Percentiles rank a stretch among this genome's conserved stretches.
phyloP scores from a whole-genome alignment of 1,140 invertebrate genomes.

The Formica exsecta region DNA sequence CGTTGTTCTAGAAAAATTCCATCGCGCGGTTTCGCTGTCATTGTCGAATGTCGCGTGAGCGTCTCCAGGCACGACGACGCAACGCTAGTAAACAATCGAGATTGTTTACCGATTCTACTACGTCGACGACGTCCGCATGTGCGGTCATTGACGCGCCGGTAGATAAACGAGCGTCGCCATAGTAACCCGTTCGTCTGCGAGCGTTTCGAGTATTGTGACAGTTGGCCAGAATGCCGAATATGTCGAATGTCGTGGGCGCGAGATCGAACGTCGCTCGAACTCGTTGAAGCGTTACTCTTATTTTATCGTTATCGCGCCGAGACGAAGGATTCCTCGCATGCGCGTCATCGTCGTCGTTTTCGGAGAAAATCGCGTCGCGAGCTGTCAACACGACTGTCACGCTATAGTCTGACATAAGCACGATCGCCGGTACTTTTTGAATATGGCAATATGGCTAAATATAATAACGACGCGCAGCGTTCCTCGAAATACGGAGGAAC shows the following conservation, averaged over 20 bases:
- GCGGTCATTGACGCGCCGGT: conserved; percentile 60
- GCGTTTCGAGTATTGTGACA: conserved; percentile 53
- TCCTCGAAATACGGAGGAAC: not conserved
- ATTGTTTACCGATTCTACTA: conserved; percentile 54
- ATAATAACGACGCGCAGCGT: not conserved
- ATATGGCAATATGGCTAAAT: not conserved
- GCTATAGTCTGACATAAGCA: not conserved
- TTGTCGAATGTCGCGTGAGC: not conserved
- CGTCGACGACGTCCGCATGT: conserved; percentile 14
- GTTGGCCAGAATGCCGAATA: conserved; percentile 26
- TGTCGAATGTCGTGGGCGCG: conserved; percentile 26
- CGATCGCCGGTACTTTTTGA: conserved; percentile 3
- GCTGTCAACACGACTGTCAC: conserved; percentile 7
- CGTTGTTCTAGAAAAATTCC: not conserved
- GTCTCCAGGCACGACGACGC: no score
- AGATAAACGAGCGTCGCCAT: conserved; percentile 62
- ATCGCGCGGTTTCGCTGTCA: not conserved
- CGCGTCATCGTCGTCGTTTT: not conserved
- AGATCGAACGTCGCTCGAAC: conserved; percentile 40
- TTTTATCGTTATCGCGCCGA: not conserved
- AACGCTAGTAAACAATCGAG: conserved; percentile 43
- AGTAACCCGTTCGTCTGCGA: conserved; percentile 53
- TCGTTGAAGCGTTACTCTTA: not conserved
- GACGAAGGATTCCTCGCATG: not conserved
- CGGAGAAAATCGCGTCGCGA: conserved; percentile 5